Conservation (phyloP, 2,888 invertebrate species). For the Tetropium fuscum region DNA sequence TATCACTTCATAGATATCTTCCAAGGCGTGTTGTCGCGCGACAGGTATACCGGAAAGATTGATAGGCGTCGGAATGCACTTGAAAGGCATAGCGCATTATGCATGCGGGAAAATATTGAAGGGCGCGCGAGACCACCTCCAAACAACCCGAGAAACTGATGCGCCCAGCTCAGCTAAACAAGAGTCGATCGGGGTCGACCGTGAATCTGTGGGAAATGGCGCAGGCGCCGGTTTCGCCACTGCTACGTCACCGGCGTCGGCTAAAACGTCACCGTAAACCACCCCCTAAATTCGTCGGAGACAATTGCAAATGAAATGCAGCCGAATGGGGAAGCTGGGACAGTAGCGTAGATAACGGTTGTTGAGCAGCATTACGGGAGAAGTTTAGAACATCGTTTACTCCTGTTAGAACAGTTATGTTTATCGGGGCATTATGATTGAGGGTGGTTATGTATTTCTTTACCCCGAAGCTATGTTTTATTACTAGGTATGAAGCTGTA, state of each 20-base stretch:
- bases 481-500: too few species aligned
- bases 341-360: slow-evolving; percentile 11
- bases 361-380: neutral
- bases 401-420: neutral
- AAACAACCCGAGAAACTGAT: slow-evolving; percentile 50
- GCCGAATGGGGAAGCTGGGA: slow-evolving; percentile 21
- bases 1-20: neutral
- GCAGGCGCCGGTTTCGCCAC: slow-evolving; percentile 53
- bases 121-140: slow-evolving; percentile 31
- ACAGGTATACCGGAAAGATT: neutral
- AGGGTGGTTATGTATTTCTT: too few species aligned
- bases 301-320: slow-evolving; percentile 28
- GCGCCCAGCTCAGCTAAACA: slow-evolving; percentile 54
- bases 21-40: neutral
- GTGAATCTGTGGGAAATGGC: slow-evolving; percentile 55
- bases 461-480: too few species aligned
- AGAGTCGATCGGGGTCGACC: slow-evolving; percentile 61
- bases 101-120: slow-evolving; percentile 32
- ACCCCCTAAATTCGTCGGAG: slow-evolving; percentile 23
- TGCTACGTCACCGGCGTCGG: slow-evolving; percentile 52
- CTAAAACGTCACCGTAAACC: slow-evolving; percentile 53
- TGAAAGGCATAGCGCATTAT: slow-evolving; percentile 39
- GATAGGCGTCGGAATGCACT: slow-evolving; percentile 27
- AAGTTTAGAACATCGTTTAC: neutral
- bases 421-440: too few species aligned